These are phyloP conservation scores for Bombus huntii DNA, from an alignment of 1,140 invertebrate genomes.

Conservation along the genomic window DNA sequence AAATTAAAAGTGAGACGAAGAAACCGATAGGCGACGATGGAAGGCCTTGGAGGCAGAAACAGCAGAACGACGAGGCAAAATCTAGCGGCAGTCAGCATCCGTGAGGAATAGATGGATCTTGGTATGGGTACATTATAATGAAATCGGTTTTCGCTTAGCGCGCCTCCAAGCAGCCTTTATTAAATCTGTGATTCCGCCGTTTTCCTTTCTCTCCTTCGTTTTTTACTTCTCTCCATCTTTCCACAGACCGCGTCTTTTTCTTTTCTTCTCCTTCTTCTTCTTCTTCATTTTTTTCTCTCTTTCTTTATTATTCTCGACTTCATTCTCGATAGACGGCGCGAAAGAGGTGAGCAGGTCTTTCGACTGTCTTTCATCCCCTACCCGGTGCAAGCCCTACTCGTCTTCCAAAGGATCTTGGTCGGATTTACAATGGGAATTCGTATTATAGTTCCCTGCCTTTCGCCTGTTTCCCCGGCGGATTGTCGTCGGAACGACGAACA, in stretches of 20 bases:
- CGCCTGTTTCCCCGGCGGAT: slow-evolving; percentile 40
- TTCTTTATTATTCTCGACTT: slow-evolving; percentile 49
- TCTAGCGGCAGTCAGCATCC: slow-evolving; percentile 61
- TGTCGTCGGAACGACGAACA: slow-evolving; percentile 28
- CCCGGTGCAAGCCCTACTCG: not conserved
- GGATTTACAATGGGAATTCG: slow-evolving; percentile 46
- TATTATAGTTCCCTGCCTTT: slow-evolving; percentile 33
- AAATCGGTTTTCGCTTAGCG: slow-evolving; percentile 79
- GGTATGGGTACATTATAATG: slow-evolving; percentile 69
- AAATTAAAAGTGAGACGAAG: slow-evolving; percentile 25
- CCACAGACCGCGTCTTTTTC: not conserved
- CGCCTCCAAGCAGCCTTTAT: slow-evolving; percentile 74
- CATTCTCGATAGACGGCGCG: slow-evolving; percentile 33
- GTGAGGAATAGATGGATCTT: slow-evolving; percentile 54
- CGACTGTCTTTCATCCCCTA: slow-evolving; percentile 17
- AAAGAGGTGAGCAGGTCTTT: slow-evolving; percentile 21
- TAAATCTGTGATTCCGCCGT: slow-evolving; percentile 75
- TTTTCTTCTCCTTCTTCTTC: no score
- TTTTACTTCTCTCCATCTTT: slow-evolving; percentile 5
- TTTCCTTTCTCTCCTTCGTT: slow-evolving; percentile 50
- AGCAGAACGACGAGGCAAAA: slow-evolving; percentile 14
- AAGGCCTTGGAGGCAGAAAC: not conserved
- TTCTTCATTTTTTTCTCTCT: not conserved
- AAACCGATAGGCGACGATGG: not conserved
- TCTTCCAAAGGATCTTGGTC: slow-evolving; percentile 27